These are phyloP conservation scores for Hydropsyche tenuis DNA, from an alignment of 1,140 invertebrate species.

Conservation along the genomic window DNA sequence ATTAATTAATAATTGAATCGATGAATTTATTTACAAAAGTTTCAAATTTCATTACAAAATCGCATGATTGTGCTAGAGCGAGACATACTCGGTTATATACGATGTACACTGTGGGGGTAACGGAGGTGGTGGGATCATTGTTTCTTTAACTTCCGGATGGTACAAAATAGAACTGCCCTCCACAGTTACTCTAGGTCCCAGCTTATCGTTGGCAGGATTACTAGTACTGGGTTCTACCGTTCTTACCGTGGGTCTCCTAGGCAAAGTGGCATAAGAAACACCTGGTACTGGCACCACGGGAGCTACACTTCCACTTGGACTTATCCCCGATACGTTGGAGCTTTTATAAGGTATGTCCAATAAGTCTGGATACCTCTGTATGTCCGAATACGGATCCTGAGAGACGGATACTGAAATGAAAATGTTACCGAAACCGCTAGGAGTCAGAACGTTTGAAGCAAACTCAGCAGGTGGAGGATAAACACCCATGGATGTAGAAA, in stretches of 20 bases:
- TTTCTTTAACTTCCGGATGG: slow-evolving; percentile 67
- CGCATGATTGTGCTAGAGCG: slow-evolving; percentile 47
- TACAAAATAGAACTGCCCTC: slow-evolving; percentile 83
- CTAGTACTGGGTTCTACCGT: slow-evolving; percentile 59
- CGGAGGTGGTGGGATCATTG: slow-evolving; percentile 36
- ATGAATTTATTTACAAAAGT: slow-evolving; percentile 43
- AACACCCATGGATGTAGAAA: slow-evolving; percentile 42
- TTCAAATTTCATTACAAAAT: slow-evolving; percentile 17
- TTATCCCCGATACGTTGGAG: slow-evolving; percentile 59
- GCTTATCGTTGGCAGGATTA: slow-evolving; percentile 81
- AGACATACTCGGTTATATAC: slow-evolving; percentile 47
- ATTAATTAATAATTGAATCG: slow-evolving; percentile 26
- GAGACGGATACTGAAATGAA: slow-evolving; percentile 77
- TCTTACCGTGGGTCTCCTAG: slow-evolving; percentile 60
- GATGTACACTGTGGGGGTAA: slow-evolving; percentile 43
- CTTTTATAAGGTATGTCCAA: slow-evolving; percentile 72
- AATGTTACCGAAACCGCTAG: slow-evolving; percentile 68
- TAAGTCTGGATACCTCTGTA: slow-evolving; percentile 77
- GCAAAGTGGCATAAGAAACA: slow-evolving; percentile 69
- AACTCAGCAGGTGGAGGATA: slow-evolving; percentile 56
- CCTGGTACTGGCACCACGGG: slow-evolving; percentile 49
- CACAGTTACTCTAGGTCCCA: slow-evolving; percentile 86
- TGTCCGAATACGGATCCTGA: slow-evolving; percentile 67
- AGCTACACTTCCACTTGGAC: slow-evolving; percentile 32
- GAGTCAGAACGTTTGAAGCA: slow-evolving; percentile 47